Evolutionary conservation across 2,113 vertebrate genomes (phyloP).

Genomic region (Antidorcas marsupialis): DNA sequence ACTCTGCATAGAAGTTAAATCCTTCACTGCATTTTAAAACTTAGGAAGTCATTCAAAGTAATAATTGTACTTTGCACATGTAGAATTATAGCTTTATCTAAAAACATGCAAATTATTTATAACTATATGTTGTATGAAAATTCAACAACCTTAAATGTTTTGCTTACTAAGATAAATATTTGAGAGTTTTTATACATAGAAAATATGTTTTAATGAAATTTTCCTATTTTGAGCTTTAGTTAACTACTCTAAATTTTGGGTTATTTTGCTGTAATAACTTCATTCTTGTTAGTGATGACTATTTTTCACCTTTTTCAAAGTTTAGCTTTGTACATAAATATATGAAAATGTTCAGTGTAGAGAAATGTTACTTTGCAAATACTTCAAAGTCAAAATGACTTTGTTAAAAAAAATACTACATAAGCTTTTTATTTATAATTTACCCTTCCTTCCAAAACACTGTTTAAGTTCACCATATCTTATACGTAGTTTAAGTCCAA

Average conservation of each 20-base stretch:
- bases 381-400: background rate
- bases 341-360: background rate
- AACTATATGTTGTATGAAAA: background rate
- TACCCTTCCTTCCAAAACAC: background rate
- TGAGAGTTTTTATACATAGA: background rate
- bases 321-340: background rate
- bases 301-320: background rate
- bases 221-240: background rate
- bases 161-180: background rate
- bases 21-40: background rate
- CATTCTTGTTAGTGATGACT: background rate
- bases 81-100: background rate
- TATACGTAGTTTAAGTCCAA: background rate
- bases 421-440: background rate
- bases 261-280: conserved; percentile 27
- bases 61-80: background rate
- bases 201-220: background rate
- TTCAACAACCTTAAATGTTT: background rate
- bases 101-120: background rate
- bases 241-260: background rate
- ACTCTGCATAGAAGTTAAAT: no score
- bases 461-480: background rate
- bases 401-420: background rate
- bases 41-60: background rate
- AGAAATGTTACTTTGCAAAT: background rate